Conservation (phyloP, 2,888 invertebrate species). For the Acronicta leporina region DNA sequence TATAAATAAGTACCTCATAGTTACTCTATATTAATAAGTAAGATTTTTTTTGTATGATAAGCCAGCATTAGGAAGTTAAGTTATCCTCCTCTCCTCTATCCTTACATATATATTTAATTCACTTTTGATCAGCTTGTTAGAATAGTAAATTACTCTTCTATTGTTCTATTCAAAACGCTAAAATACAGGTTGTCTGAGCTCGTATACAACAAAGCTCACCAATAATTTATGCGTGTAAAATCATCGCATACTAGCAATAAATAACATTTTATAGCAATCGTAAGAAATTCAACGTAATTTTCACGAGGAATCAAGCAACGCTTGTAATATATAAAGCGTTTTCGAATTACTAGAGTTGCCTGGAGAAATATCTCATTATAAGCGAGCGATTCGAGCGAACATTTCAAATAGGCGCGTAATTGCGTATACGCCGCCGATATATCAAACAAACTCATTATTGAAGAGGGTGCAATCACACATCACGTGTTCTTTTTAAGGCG, state of each 20-base stretch:
- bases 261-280: conserved; percentile 67
- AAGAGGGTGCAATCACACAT: conserved; percentile 65
- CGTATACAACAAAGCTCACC: conserved; percentile 59
- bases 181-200: conserved; percentile 52
- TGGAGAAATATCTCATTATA: conserved; percentile 76
- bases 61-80: too few relatives aligned
- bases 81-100: background rate
- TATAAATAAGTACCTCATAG: too few relatives aligned
- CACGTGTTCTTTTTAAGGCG: conserved; percentile 65
- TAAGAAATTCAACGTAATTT: conserved; percentile 70
- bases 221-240: conserved; percentile 67
- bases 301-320: conserved; percentile 63
- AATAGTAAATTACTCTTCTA: conserved; percentile 26
- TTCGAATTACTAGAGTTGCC: conserved; percentile 71
- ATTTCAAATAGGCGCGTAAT: conserved; percentile 79
- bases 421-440: conserved; percentile 70
- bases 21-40: too few relatives aligned
- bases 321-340: conserved; percentile 67
- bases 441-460: conserved; percentile 75
- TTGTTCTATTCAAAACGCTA: conserved; percentile 32
- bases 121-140: conserved; percentile 11
- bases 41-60: too few relatives aligned
- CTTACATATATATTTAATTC: background rate
- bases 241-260: conserved; percentile 64
- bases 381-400: conserved; percentile 63